Evolutionary conservation across 2,797 vertebrate genomes (phyloP).

Genomic region (Darevskia mixta): DNA sequence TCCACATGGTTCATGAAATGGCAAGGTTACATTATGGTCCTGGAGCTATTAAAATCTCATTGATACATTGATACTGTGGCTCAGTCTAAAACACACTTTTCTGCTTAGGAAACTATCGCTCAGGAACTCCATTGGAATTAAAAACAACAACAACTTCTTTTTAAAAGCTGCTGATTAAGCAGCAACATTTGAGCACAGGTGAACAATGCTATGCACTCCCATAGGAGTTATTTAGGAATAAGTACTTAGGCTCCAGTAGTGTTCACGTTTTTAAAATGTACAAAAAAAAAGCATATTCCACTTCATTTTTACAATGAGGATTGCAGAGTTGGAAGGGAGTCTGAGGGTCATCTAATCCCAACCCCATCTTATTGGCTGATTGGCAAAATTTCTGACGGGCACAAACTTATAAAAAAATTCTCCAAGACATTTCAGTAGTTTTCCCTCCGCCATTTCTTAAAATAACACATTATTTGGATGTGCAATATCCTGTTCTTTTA

Average conservation of each 20-base stretch:
- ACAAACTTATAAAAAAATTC: too few species aligned
- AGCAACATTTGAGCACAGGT: not conserved
- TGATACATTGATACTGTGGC: not conserved
- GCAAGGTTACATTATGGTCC: not conserved
- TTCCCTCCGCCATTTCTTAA: not conserved
- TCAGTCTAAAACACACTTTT: not conserved
- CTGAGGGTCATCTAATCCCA: too few species aligned
- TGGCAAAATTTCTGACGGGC: too few species aligned
- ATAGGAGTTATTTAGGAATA: not conserved
- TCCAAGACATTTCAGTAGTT: too few species aligned
- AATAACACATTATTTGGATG: not conserved
- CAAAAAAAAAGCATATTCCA: not conserved
- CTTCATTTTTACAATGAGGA: not conserved
- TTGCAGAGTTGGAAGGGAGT: too few species aligned
- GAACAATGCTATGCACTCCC: not conserved
- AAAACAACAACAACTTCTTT: too few species aligned
- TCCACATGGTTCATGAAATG: not conserved
- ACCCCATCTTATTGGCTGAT: too few species aligned
- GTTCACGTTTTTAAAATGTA: not conserved
- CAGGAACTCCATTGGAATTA: not conserved
- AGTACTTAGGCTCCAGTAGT: not conserved
- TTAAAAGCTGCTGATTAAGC: not conserved
- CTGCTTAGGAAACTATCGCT: not conserved
- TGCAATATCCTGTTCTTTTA: constrained; percentile 6
- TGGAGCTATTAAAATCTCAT: not conserved